These are phyloP conservation scores for Sus scrofa DNA, from an alignment of 2,113 vertebrate genomes.

Conservation along the genomic window T2T-Sscrofa CM000816.6:37262001-37262500, in stretches of 20 bases:
- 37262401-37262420: background rate
- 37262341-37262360: background rate
- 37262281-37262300: background rate
- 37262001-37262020: background rate
- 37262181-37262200: too few species aligned
- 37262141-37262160: too few species aligned
- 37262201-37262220: too few species aligned
- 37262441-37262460: background rate
- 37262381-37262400: background rate
- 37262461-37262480: background rate
- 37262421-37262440: background rate
- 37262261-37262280: background rate
- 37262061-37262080: too few species aligned
- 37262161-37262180: too few species aligned
- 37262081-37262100: too few species aligned
- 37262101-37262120: too few species aligned
- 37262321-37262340: background rate
- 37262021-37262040: too few species aligned
- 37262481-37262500: background rate
- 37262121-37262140: too few species aligned
- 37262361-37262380: background rate
- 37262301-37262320: background rate
- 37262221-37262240: too few species aligned
- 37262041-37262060: too few species aligned
- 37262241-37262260: too few species aligned